phyloP scores from a whole-genome alignment of 2,113 vertebrate species.

The Vulpes ferrilata region DNA sequence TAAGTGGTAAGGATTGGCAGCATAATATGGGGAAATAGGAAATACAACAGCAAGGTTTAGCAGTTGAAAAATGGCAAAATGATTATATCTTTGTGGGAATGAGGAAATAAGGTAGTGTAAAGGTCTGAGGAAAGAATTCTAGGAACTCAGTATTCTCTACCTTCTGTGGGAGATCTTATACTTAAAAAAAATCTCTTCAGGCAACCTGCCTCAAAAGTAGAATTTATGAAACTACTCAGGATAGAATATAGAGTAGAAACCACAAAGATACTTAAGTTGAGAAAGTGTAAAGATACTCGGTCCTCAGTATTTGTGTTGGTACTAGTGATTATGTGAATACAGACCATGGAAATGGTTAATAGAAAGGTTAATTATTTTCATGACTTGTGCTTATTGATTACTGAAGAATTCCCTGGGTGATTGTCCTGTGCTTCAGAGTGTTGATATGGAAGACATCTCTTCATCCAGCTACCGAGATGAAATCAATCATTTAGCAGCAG shows the following conservation, averaged over 20 bases:
- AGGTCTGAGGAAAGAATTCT: background rate
- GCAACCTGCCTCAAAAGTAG: slow-evolving; percentile 27
- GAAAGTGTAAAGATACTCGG: background rate
- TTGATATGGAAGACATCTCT: slow-evolving; percentile 40
- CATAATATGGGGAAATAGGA: background rate
- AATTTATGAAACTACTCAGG: background rate
- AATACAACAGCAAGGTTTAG: background rate
- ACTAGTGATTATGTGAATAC: background rate
- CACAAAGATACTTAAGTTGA: background rate
- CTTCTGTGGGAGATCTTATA: background rate
- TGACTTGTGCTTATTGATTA: slow-evolving; percentile 12
- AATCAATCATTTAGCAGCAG: slow-evolving; percentile 52
- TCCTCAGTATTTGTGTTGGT: background rate
- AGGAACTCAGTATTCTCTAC: background rate
- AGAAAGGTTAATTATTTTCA: slow-evolving; percentile 51
- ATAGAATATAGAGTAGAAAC: background rate
- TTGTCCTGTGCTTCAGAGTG: slow-evolving; percentile 22
- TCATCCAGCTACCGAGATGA: slow-evolving; percentile 35
- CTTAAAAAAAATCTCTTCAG: slow-evolving; percentile 16
- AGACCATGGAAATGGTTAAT: background rate
- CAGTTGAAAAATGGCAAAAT: slow-evolving; percentile 44
- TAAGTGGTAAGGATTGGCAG: background rate
- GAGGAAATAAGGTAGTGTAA: background rate
- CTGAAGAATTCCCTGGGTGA: slow-evolving; percentile 28
- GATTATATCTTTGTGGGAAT: slow-evolving; percentile 9